Evolutionary conservation across 2,888 invertebrate species (phyloP), one percentile per base, ranked within the genome.

Genomic region (Epinotia brunnichana): DNA sequence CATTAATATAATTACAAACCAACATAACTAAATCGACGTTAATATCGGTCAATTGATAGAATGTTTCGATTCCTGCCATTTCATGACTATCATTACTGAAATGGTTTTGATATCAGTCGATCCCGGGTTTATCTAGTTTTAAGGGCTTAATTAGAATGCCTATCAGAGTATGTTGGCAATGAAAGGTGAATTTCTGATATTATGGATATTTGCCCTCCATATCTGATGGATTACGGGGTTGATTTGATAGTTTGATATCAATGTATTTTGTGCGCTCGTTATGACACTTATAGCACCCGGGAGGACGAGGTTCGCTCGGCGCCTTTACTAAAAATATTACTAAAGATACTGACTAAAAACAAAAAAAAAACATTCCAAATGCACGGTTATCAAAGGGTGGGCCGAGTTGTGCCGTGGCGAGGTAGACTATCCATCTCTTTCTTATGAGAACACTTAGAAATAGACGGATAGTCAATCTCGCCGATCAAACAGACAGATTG

Each of bases 111-210:
- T 5, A 48, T 48, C 13, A n/a, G 48, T 2, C n/a, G 48, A 5
- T 2, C 48, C 48, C 48, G 5, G n/a, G n/a, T 5, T 48, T n/a
- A n/a, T 15, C 48, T 48, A 48, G 48, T n/a, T 48, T 48, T 48
- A 48, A 48, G n/a, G 48, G 48, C 48, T 48, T n/a, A 48, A 48
- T 48, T n/a, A 48, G 48, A 13, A 48, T 48, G n/a, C 48, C 48
- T 48, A 48, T n/a, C 48, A n/a, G 11, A 13, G 13, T 41, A 41
- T 48, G n/a, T 48, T 48, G n/a, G 48, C 5, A 48, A 7, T 48
- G 48, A 48, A 48, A n/a, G 48, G 48, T 13, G 5, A 41, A 44
- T 5, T 48, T 48, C n/a, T 13, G 41, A 41, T 15, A 3, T 44
- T 1, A 44, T 13, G 15, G 4, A 4, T 13, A 44, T 44, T 44